These are phyloP conservation scores for Protaetia brevitarsis DNA, from an alignment of 1,140 invertebrate genomes.

Conservation along the genomic window DNA sequence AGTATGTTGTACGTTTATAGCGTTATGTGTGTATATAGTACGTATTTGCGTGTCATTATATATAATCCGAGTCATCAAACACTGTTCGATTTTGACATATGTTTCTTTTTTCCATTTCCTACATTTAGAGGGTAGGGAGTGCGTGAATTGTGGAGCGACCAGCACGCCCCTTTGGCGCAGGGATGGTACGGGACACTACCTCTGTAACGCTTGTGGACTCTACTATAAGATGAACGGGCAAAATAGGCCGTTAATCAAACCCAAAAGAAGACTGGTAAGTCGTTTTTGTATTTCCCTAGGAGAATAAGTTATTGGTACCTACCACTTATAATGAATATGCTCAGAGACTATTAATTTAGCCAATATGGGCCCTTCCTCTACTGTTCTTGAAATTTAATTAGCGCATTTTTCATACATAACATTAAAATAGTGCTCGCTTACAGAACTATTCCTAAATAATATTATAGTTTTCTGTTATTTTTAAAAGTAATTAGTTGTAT, in stretches of 20 bases:
- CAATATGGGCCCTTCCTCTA: too few relatives aligned
- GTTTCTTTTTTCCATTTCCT: conserved; percentile 34
- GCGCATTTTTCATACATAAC: too few relatives aligned
- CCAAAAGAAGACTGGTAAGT: conserved; percentile 95
- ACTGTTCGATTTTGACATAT: conserved; percentile 35
- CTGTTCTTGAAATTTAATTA: too few relatives aligned
- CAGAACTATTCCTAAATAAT: too few relatives aligned
- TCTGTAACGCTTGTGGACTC: conserved; percentile 97
- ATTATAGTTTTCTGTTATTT: too few relatives aligned
- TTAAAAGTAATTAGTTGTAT: too few relatives aligned
- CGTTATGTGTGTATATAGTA: not conserved
- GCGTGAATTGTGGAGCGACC: conserved; percentile 96
- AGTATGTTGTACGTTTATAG: too few relatives aligned
- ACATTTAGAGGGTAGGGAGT: conserved; percentile 84
- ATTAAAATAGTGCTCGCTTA: too few relatives aligned
- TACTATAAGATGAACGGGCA: conserved; percentile 99
- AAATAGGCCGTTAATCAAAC: conserved; percentile 94
- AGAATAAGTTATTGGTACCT: too few relatives aligned
- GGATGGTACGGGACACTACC: conserved; percentile 94
- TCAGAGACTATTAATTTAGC: too few relatives aligned
- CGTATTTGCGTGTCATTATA: not conserved
- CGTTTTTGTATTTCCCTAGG: conserved; percentile 39
- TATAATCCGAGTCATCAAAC: not conserved
- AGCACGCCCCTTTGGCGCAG: conserved; percentile 95
- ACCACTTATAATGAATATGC: too few relatives aligned